These are phyloP conservation scores for Quadriops clusia DNA, from an alignment of 2,888 invertebrate species.

Conservation along the genomic window DNA sequence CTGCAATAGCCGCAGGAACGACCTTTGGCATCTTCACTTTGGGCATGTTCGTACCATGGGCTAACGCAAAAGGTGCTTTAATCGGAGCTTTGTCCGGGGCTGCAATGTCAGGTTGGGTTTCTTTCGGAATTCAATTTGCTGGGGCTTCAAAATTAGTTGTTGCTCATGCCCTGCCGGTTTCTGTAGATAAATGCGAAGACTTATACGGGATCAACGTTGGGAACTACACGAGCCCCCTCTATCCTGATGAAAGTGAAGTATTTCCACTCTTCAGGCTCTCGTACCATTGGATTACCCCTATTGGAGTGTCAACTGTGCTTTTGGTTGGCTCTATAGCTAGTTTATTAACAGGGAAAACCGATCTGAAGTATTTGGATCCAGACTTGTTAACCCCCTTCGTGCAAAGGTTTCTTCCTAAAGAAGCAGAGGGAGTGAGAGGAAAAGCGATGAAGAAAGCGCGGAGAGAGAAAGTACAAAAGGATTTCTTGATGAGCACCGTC, in stretches of 20 bases:
- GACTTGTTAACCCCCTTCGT: constrained; percentile 49
- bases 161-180: constrained; percentile 44
- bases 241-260: constrained; percentile 40
- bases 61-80: constrained; percentile 54
- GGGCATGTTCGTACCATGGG: constrained; percentile 74
- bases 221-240: constrained; percentile 5
- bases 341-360: constrained; percentile 42
- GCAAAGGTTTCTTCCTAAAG: constrained; percentile 36
- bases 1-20: constrained; percentile 74
- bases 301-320: constrained; percentile 56
- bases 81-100: constrained; percentile 51
- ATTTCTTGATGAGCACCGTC: too few relatives aligned
- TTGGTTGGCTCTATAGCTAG: constrained; percentile 56
- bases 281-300: constrained; percentile 71
- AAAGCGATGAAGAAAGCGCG: constrained; percentile 11
- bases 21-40: constrained; percentile 74
- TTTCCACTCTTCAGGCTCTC: constrained; percentile 68
- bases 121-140: constrained; percentile 56
- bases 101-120: constrained; percentile 47
- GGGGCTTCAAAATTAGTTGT: constrained; percentile 47
- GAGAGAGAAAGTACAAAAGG: too few relatives aligned
- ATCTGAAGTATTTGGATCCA: constrained; percentile 42
- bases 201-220: constrained; percentile 20
- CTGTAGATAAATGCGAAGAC: constrained; percentile 35
- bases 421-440: constrained; percentile 11